phyloP scores from a whole-genome alignment of 2,113 vertebrate species.

The Caranx ignobilis region DNA sequence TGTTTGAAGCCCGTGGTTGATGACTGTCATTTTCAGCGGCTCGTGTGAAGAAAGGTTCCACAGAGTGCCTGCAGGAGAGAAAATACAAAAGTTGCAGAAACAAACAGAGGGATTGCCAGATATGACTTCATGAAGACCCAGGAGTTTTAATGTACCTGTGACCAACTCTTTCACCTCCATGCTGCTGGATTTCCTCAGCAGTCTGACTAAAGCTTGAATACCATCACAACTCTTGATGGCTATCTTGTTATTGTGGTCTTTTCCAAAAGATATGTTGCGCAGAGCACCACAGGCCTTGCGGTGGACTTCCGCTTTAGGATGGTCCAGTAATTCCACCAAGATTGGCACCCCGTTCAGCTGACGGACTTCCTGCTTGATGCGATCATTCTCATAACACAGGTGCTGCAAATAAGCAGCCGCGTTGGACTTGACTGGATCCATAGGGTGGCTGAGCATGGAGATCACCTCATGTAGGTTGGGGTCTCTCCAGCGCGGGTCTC shows the following conservation, averaged over 20 bases:
- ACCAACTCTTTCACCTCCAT: constrained; percentile 95
- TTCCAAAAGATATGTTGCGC: constrained; percentile 95
- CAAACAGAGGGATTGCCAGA: neutral
- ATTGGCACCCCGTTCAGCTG: constrained; percentile 93
- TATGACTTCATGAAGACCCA: neutral
- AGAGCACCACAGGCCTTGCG: constrained; percentile 95
- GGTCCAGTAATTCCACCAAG: constrained; percentile 92
- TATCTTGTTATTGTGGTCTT: constrained; percentile 95
- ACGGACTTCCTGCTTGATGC: constrained; percentile 93
- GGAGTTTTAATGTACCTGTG: constrained; percentile 86
- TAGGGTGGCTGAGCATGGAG: constrained; percentile 94
- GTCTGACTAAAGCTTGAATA: constrained; percentile 92
- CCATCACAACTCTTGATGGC: constrained; percentile 96
- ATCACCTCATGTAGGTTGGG: constrained; percentile 95
- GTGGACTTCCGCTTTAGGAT: constrained; percentile 93
- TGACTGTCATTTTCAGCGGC: constrained; percentile 96
- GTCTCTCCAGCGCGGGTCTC: constrained; percentile 95
- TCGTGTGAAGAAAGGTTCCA: constrained; percentile 98
- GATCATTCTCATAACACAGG: constrained; percentile 97
- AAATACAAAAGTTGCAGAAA: neutral
- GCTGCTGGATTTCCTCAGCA: constrained; percentile 91
- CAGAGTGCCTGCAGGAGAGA: constrained; percentile 78
- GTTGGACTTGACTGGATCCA: constrained; percentile 96
- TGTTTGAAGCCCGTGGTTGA: constrained; percentile 94
- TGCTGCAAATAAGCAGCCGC: constrained; percentile 97